Percentiles rank a stretch among this genome's conserved stretches.
phyloP scores from a whole-genome alignment of 2,113 vertebrate species.

The Zapornia atra region DNA sequence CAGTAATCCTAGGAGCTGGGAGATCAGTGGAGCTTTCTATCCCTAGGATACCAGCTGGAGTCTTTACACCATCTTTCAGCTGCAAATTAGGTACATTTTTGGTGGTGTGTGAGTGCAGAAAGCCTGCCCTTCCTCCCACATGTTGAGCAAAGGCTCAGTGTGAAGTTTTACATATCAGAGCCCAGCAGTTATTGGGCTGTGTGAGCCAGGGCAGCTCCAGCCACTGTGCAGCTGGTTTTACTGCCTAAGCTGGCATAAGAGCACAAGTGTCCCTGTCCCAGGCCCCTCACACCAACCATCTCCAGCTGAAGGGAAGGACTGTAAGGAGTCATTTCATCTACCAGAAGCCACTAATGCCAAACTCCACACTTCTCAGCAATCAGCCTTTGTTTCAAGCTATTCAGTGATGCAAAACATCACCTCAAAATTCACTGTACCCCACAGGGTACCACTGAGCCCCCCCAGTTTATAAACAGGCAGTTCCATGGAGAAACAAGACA shows the following conservation, averaged over 20 bases:
- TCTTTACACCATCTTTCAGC: not conserved
- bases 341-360: not conserved
- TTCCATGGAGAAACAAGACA: not conserved
- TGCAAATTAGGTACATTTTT: not conserved
- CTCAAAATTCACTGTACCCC: too few relatives aligned
- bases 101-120: not conserved
- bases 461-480: not conserved
- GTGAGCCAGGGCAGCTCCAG: not conserved
- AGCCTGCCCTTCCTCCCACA: not conserved
- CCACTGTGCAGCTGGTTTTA: rapidly evolving
- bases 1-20: not conserved
- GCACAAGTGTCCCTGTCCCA: not conserved
- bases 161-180: not conserved
- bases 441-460: not conserved
- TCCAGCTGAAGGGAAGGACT: not conserved
- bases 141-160: not conserved
- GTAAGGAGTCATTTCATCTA: not conserved
- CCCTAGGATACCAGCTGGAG: not conserved
- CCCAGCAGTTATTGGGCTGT: not conserved
- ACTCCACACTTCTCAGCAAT: not conserved
- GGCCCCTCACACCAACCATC: not conserved
- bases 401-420: not conserved
- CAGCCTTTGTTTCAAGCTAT: not conserved
- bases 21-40: not conserved
- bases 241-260: not conserved